Conservation (phyloP, 2,888 invertebrate species). For the Leptura quadrifasciata region DNA sequence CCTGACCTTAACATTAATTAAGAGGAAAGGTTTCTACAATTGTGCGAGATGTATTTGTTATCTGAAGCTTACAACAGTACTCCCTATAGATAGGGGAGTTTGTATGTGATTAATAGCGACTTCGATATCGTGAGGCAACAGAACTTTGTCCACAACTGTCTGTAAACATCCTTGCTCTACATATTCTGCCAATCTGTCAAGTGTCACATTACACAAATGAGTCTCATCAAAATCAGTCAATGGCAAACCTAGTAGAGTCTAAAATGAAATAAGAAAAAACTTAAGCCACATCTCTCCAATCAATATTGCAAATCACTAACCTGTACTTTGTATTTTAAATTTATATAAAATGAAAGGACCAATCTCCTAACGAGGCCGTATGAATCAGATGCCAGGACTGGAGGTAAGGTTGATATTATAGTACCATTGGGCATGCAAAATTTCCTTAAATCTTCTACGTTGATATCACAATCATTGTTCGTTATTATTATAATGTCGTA, state of each 20-base stretch:
- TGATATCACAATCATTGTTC: slow-evolving; percentile 60
- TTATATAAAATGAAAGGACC: slow-evolving; percentile 74
- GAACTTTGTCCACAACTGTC: slow-evolving; percentile 77
- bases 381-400: slow-evolving; percentile 74
- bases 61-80: slow-evolving; percentile 71
- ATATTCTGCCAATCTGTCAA: slow-evolving; percentile 71
- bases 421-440: slow-evolving; percentile 63
- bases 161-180: slow-evolving; percentile 76
- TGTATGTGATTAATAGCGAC: slow-evolving; percentile 70
- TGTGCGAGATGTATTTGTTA: slow-evolving; percentile 51
- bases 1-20: neutral
- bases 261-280: slow-evolving; percentile 38
- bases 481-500: slow-evolving; percentile 70
- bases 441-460: slow-evolving; percentile 58
- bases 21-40: neutral
- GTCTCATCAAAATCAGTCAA: slow-evolving; percentile 68
- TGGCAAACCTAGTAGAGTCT: slow-evolving; percentile 71
- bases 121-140: slow-evolving; percentile 70
- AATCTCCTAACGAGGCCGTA: slow-evolving; percentile 74
- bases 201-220: slow-evolving; percentile 68
- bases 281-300: neutral
- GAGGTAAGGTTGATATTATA: slow-evolving; percentile 74
- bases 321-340: slow-evolving; percentile 72
- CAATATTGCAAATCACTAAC: slow-evolving; percentile 63
- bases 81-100: slow-evolving; percentile 70